Evolutionary conservation across 2,888 invertebrate genomes (phyloP), one percentile per base, ranked within the genome.

Genomic region (Pammene fasciana): DNA sequence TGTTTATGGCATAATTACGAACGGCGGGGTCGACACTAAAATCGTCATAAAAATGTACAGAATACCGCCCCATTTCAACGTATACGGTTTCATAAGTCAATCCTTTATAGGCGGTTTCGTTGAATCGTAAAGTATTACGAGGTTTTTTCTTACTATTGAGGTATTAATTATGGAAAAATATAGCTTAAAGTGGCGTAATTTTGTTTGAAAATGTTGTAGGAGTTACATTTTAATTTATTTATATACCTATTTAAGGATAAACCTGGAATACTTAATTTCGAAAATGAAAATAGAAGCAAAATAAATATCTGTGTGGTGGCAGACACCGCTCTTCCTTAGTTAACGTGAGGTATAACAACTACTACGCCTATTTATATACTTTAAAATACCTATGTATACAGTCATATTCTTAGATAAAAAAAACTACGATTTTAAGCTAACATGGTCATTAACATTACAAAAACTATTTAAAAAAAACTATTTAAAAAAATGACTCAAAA

Each of bases 1-100:
- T 68, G 68, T 68, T 68, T 68, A 68, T 52, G 57, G 36, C 57
- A 46, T 46, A 65, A 68, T 68, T 56, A 68, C 52, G 64, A 26
- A 18, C 41, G 41, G 34, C 13, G 34, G 34, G 64, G 46, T 68
- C 50, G 57, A 52, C 54, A 13, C 54, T 54, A 54, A 41, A 68
- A 52, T 52, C 50, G 64, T 45, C 50, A 52, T 68, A 68, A 64
- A 68, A 52, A 52, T 52, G 52, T 34, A 54, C 68, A 36, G 45
- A 64, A 68, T 64, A 11, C 52, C 68, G 57, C 36, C 55, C 68
- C 50, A 45, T 64, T 64, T 56, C 50, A n/a, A 16, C 56, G 13
- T 16, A 16, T 50, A 48, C 57, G 11, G 41, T 64, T 59, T 65
- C 45, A 68, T 59, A 14, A 18, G 45, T 64, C 54, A 55, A 55